phyloP scores from a whole-genome alignment of 2,797 vertebrate genomes.

The Mustela erminea region DNA sequence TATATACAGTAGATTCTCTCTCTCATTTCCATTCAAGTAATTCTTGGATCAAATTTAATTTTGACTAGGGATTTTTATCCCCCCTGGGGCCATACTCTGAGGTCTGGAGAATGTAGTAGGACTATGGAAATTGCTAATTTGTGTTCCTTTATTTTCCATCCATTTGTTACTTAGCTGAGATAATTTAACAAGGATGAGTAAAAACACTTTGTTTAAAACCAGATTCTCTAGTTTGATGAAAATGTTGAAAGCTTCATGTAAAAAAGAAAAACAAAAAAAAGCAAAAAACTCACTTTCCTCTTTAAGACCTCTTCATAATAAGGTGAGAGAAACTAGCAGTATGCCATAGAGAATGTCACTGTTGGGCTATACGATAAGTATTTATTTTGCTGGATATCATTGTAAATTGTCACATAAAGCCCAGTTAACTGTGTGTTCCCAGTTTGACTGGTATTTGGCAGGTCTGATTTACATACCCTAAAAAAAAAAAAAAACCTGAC shows the following conservation, averaged over 20 bases:
- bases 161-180: neutral
- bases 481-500: neutral
- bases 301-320: slow-evolving; percentile 61
- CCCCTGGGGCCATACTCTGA: neutral
- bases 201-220: slow-evolving; percentile 7
- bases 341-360: neutral
- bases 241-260: slow-evolving; percentile 6
- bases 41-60: neutral
- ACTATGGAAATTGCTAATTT: neutral
- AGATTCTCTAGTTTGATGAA: neutral
- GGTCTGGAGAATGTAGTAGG: neutral
- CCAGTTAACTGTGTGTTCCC: neutral
- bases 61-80: neutral
- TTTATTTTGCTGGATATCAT: slow-evolving; percentile 63
- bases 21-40: slow-evolving; percentile 17
- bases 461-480: slow-evolving; percentile 54
- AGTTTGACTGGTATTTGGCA: slow-evolving; percentile 20
- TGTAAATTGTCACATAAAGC: slow-evolving; percentile 56
- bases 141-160: neutral
- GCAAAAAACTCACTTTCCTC: neutral
- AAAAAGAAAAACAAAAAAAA: neutral
- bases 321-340: neutral
- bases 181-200: neutral
- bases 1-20: neutral
- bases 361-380: neutral